A percentile compares a stretch with the other conserved stretches of the same genome.
phyloP scores from a whole-genome alignment of 2,113 vertebrate species.

The Microtus oregoni region DNA sequence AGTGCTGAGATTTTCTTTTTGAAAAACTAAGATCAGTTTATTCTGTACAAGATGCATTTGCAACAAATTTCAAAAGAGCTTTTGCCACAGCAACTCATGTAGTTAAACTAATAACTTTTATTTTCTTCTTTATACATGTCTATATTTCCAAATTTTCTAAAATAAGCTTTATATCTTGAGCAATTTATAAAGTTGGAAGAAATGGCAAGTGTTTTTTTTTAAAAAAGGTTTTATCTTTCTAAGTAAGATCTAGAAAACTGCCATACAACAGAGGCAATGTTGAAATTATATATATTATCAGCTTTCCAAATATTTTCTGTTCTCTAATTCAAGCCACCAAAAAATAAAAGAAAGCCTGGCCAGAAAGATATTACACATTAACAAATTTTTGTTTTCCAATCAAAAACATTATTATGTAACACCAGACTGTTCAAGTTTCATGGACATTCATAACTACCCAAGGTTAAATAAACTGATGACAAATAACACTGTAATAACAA shows the following conservation, averaged over 20 bases:
- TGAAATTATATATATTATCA: conserved; percentile 31
- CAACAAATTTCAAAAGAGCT: not conserved
- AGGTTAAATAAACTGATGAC: conserved; percentile 56
- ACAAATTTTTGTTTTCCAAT: conserved; percentile 6
- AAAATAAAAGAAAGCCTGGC: conserved; percentile 2
- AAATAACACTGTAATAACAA: not conserved
- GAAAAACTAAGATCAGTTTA: not conserved
- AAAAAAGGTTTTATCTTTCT: conserved; percentile 21
- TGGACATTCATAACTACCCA: conserved; percentile 22
- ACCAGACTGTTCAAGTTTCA: conserved; percentile 23
- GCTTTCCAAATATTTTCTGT: conserved; percentile 36
- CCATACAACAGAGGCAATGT: conserved; percentile 30
- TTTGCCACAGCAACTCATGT: not conserved
- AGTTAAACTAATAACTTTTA: not conserved
- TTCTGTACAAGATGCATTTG: not conserved
- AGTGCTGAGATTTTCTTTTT: not conserved
- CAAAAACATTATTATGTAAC: conserved; percentile 35
- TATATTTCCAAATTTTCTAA: conserved; percentile 48
- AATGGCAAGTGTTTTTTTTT: not conserved
- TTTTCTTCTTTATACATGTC: conserved; percentile 55
- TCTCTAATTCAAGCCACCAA: conserved; percentile 45
- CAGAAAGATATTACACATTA: conserved; percentile 42
- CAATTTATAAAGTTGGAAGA: conserved; percentile 32
- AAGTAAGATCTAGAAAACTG: conserved; percentile 65
- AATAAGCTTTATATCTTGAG: conserved; percentile 9